A percentile compares a stretch with the other conserved stretches of the same genome.
Evolutionary conservation across 2,797 vertebrate genomes (phyloP).

Genomic region (Simalia tracyae): DNA sequence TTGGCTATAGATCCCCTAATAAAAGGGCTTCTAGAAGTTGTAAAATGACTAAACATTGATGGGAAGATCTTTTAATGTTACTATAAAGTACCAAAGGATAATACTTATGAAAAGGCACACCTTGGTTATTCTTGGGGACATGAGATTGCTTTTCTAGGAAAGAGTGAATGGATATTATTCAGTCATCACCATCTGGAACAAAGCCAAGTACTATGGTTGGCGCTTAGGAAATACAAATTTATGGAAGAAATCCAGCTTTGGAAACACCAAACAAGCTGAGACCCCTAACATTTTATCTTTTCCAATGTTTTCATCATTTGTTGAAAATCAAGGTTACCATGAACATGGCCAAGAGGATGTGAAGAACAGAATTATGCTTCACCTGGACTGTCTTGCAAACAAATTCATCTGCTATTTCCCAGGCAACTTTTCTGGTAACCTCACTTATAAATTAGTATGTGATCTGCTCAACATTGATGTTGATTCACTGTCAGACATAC

Average conservation of each 20-base stretch:
- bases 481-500: background rate
- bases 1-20: slow-evolving; percentile 60
- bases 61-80: slow-evolving; percentile 63
- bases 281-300: background rate
- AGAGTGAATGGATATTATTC: slow-evolving; percentile 19
- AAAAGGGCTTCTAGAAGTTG: slow-evolving; percentile 65
- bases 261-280: background rate
- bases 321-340: background rate
- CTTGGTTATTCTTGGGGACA: slow-evolving; percentile 48
- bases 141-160: slow-evolving; percentile 27
- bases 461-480: background rate
- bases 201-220: background rate
- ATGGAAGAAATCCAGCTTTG: background rate
- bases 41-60: slow-evolving; percentile 67
- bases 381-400: background rate
- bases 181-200: background rate
- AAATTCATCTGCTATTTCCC: background rate
- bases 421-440: background rate
- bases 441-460: background rate
- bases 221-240: background rate
- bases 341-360: background rate
- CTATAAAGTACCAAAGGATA: slow-evolving; percentile 57
- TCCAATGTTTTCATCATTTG: background rate
- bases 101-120: slow-evolving; percentile 51
- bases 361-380: background rate